Evolutionary conservation across 2,113 vertebrate species (phyloP), one percentile per base, ranked within the genome.

Genomic region (Festucalex cinctus): DNA sequence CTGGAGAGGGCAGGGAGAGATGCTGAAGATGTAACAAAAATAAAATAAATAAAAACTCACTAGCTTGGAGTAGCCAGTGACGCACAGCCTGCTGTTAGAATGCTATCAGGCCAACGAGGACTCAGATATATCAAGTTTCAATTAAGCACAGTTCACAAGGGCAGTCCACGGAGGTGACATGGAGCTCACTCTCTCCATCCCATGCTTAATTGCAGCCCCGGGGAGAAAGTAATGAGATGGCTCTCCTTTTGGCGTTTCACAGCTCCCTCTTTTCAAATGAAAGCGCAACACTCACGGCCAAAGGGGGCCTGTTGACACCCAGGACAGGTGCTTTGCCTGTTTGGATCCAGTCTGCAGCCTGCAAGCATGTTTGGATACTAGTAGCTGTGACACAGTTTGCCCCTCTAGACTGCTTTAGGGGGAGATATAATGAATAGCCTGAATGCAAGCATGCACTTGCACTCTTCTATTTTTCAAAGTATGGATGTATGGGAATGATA

Each of bases 151-250:
- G 83, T 86, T 90, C 86, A 86, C 59, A 22, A 81, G 79, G 82
- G 79, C 83, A 70, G 64, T 86, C 71, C 79, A 65, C 78, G 72
- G 76, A 82, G 74, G 83, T 82, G 87, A 85, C 85, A 82, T 71
- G 72, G 74, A 71, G 83, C 81, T 83, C 77, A 69, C 80, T 80
- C 79, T 77, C 70, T 83, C 75, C 74, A 76, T 82, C 79, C 79
- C 76, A 81, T 85, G 79, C 84, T 85, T 78, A 82, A 86, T 65
- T 78, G 78, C 88, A 79, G 89, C 90, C 87, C 82, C 76, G 49
- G 88, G 90, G 89, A 90, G 85, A 49, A 88, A 79, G 87, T 91
- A 91, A 91, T 90, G 90, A 91, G 85, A 85, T 80, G 84, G 82
- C 75, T 71, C 75, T 87, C 83, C 86, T 87, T 89, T 89, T 76